phyloP scores from a whole-genome alignment of 2,113 vertebrate genomes.

The Riparia riparia region DNA sequence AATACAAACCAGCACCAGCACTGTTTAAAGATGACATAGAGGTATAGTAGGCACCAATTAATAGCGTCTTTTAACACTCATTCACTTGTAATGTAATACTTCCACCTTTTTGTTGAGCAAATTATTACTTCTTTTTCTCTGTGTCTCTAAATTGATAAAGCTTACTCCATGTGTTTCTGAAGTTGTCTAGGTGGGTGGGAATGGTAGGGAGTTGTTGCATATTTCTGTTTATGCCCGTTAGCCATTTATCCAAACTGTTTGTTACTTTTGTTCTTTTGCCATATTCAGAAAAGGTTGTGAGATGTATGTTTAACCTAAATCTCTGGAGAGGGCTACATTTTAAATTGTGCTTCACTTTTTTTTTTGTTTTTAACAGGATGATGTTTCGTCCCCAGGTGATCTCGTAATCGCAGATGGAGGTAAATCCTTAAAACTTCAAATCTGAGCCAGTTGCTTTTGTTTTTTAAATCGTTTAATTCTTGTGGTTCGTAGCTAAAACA shows the following conservation, averaged over 20 bases:
- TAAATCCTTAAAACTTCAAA: conserved; percentile 39
- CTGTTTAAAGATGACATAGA: conserved; percentile 96
- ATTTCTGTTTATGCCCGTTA: neutral
- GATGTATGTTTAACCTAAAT: neutral
- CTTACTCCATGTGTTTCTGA: neutral
- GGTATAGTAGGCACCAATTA: conserved; percentile 73
- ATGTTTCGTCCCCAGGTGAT: conserved; percentile 95
- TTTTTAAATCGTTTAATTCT: neutral
- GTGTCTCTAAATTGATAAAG: neutral
- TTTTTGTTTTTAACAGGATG: conserved; percentile 78
- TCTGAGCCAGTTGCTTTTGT: neutral
- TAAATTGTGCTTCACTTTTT: neutral
- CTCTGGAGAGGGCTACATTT: neutral
- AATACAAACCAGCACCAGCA: conserved; percentile 97
- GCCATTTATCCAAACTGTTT: neutral
- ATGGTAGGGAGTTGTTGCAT: neutral
- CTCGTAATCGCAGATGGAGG: conserved; percentile 91
- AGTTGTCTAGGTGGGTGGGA: neutral
- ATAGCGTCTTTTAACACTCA: neutral
- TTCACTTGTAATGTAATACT: neutral
- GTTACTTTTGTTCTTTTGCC: neutral
- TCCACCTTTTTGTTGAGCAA: neutral
- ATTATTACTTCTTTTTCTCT: neutral
- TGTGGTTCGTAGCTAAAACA: neutral
- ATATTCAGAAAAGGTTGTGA: neutral